Evolutionary conservation across 2,113 vertebrate genomes (phyloP), one percentile per base, ranked within the genome.

Genomic region (Myotis brandtii): DNA sequence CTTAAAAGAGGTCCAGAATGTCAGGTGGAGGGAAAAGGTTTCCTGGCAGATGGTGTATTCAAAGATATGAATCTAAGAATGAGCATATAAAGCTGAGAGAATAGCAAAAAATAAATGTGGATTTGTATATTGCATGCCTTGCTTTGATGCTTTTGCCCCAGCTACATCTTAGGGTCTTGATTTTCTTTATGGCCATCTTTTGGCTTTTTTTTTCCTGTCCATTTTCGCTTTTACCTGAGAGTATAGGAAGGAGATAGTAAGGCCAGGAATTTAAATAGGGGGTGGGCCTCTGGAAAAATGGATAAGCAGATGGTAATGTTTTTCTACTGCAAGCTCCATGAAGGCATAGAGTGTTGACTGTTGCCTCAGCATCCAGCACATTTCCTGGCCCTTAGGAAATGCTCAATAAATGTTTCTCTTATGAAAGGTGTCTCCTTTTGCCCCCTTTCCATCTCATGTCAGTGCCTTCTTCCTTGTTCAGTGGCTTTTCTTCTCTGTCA

Each of bases 131-230:
- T 62, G 27, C 10, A 25, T 87, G 43, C 37, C 40, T 92, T 37
- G n/a, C 52, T 91, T 88, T 93, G 76, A 64, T 85, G 70, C 70
- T 81, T 93, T n/a, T 59, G 75, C 43, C 37, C 8, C 18, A 94
- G 73, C 67, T 89, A 77, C 13, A 79, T 86, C 40, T 34, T 3
- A 73, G 84, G 20, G 85, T 62, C 86, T 95, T 93, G 23, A 23
- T 95, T 96, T 95, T 93, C 59, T 81, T 64, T 88, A 16, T 75
- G 54, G 30, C 14, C 23, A 23, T 66, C 34, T 92, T 88, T 83
- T 37, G 64, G 7, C n/a, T 80, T 81, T 76, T 54, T 81, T 83
- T 76, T 81, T 34, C n/a, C 37, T 56, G 21, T 70, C 34, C 43
- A 81, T 91, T 94, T 94, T 87, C 23, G 27, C 20, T 69, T 94